phyloP scores from a whole-genome alignment of 2,888 invertebrate genomes.

The Trichacis sp. region DNA sequence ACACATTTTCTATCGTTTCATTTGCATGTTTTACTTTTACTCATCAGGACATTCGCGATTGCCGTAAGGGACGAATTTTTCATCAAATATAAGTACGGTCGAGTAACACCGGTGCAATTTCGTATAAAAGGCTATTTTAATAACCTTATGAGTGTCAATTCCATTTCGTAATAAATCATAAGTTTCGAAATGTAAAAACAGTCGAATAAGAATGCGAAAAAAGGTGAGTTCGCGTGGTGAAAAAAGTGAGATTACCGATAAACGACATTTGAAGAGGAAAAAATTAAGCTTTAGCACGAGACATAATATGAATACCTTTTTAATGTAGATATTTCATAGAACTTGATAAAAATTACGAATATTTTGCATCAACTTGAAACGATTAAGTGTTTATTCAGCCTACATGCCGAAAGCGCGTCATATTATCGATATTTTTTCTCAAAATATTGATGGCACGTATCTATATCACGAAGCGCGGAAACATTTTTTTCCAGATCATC shows the following conservation, averaged over 20 bases:
- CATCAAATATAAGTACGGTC: conserved; percentile 53
- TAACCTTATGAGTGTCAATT: conserved; percentile 69
- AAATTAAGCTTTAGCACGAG: conserved; percentile 53
- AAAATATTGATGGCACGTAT: too few relatives aligned
- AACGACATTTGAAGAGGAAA: conserved; percentile 54
- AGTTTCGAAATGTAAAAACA: conserved; percentile 56
- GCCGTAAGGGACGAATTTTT: conserved; percentile 13
- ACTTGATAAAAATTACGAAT: conserved; percentile 53
- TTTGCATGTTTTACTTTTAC: background rate
- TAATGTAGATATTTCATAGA: conserved; percentile 68
- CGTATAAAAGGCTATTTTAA: conserved; percentile 64
- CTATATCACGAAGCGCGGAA: too few relatives aligned
- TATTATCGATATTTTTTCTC: too few relatives aligned
- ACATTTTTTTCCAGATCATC: conserved; percentile 50
- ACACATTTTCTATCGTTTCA: background rate
- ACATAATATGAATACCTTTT: conserved; percentile 63
- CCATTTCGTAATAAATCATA: conserved; percentile 66
- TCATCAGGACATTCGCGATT: background rate
- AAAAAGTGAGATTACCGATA: conserved; percentile 74
- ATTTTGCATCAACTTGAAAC: conserved; percentile 64
- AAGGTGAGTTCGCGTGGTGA: conserved; percentile 66
- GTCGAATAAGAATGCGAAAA: conserved; percentile 46
- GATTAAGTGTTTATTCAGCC: conserved; percentile 67
- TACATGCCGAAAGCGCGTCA: too few relatives aligned
- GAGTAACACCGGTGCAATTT: conserved; percentile 65